Base-by-base conservation (phyloP, 2,888 invertebrate species). In the Drosophila gaucha region DNA sequence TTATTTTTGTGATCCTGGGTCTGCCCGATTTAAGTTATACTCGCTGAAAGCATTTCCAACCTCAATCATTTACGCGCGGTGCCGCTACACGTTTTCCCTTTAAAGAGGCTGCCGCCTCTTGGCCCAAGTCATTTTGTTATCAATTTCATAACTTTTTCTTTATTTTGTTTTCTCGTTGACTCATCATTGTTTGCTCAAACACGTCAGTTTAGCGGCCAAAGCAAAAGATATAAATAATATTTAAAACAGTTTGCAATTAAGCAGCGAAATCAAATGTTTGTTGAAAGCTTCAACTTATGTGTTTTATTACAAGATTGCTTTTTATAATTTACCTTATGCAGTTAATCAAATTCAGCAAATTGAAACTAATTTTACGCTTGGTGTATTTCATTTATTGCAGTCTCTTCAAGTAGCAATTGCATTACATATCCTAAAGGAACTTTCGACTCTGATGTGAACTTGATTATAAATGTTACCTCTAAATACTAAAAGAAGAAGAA, bases 391-490 rank as follows among this genome's bases (percentile, higher is more conserved):
- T 28, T 59, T 14, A 35, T 79, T 78, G 22, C 87, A 83, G 83
- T 80, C 84, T 86, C 63, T 75, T 67, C 66, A 52, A 65, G 67
- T 78, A 65, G 43, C 62, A 69, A 67, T 41, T 5, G 67, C 68
- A 75, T 24, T 75, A 66, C 83, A 62, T 68, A 67, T 71, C 64
- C 68, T 55, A 38, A 22, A 52, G 65, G 65, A 77, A 69, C 10
- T 69, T 57, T 73, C 86, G 85, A 87, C 88, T 87, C 83, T 87
- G 83, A 84, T 84, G 86, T 78, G 82, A 84, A 78, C 74, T 74
- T 78, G 78, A 68, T 68, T 67, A 62, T 54, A 76, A 28, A 46
- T 20, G 85, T 78, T 82, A 65, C 71, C 78, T 10, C 26, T 22
- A n/a, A 38, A 38, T 22, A 38, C 20, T 22, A 38, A 10, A 46